A percentile compares a stretch with the other conserved stretches of the same genome.
Evolutionary conservation across 1,140 invertebrate genomes (phyloP).

Genomic region (Coptotermes formosanus): DNA sequence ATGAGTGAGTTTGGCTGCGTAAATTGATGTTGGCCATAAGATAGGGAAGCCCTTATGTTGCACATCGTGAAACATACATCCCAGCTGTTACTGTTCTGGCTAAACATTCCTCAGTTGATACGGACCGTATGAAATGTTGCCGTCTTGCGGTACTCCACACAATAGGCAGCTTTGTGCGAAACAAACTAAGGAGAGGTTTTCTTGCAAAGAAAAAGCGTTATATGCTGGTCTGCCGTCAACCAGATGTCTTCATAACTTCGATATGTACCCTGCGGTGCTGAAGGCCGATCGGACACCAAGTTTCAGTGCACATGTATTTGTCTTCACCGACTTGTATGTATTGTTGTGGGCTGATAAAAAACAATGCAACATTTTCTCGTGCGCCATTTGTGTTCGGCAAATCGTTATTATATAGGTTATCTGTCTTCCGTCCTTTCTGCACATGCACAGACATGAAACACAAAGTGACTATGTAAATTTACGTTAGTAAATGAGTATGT

Average conservation of each 20-base stretch:
- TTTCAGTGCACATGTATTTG: background rate
- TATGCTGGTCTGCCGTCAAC: background rate
- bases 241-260: background rate
- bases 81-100: no score
- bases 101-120: background rate
- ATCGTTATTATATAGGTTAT: background rate
- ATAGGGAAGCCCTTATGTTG: background rate
- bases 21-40: background rate
- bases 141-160: background rate
- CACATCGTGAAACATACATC: background rate
- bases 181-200: background rate
- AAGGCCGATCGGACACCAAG: background rate
- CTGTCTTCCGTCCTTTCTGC: background rate
- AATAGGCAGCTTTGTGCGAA: background rate
- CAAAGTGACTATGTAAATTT: background rate
- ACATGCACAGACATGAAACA: background rate
- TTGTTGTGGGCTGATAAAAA: background rate
- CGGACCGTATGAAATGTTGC: background rate
- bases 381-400: no score
- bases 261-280: background rate
- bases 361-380: background rate
- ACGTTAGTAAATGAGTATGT: no score
- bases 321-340: background rate
- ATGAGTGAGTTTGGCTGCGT: no score
- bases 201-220: background rate